These are phyloP conservation scores for Drosophila kikkawai DNA, from an alignment of 1,140 invertebrate genomes.

Conservation along the genomic window DNA sequence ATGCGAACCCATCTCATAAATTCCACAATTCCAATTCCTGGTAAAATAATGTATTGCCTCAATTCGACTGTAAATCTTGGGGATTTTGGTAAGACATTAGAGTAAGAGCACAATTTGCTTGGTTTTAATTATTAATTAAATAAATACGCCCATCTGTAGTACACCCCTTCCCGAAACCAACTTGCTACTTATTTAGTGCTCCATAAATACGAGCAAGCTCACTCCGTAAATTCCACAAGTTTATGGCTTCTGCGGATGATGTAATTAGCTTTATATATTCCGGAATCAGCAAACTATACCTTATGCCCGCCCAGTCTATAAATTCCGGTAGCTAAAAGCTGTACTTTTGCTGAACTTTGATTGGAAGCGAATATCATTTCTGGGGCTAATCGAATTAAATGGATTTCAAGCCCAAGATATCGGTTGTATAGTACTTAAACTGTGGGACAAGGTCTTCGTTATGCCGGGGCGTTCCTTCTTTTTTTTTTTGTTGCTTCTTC, in stretches of 20 bases:
- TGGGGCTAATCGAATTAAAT: neutral
- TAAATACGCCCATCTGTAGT: neutral
- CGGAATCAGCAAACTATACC: neutral
- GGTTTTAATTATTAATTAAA: neutral
- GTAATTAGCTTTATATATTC: conserved; percentile 9
- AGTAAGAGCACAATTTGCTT: neutral
- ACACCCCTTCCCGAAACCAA: neutral
- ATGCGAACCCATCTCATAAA: conserved; percentile 4
- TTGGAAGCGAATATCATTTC: neutral
- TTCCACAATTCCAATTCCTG: neutral
- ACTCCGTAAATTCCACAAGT: neutral
- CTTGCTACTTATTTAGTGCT: neutral
- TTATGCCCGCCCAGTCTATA: neutral
- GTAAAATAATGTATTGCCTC: neutral
- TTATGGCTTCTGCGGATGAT: neutral
- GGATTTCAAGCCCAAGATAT: neutral
- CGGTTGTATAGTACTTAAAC: neutral
- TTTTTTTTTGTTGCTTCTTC: neutral
- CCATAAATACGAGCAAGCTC: neutral
- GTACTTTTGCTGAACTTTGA: neutral
- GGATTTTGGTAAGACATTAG: neutral
- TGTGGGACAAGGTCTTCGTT: conserved; percentile 1
- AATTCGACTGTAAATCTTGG: neutral
- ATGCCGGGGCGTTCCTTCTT: conserved; percentile 8
- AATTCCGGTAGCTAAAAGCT: conserved; percentile 1